Conservation (phyloP, 2,113 vertebrate species). For the Paramormyrops kingsleyae region DNA sequence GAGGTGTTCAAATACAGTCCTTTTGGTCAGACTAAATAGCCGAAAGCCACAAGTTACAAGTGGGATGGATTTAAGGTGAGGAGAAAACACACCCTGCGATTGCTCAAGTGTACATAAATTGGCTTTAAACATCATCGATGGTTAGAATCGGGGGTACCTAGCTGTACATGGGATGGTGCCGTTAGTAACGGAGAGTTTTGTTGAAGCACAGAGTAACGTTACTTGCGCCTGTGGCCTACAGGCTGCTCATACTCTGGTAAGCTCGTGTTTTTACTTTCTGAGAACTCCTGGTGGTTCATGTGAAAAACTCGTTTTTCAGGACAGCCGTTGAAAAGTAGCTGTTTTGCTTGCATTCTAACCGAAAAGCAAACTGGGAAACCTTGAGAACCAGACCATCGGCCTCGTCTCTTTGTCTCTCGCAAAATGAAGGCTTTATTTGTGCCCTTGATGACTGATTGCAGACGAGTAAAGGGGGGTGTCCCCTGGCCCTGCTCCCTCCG, state of each 20-base stretch:
- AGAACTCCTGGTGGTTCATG: neutral
- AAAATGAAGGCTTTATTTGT: neutral
- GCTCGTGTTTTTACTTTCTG: neutral
- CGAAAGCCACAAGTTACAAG: neutral
- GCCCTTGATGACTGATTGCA: neutral
- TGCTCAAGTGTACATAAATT: neutral
- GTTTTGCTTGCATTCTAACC: neutral
- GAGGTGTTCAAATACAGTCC: neutral
- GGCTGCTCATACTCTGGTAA: neutral
- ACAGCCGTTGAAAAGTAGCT: neutral
- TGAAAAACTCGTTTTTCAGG: neutral
- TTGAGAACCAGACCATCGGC: neutral
- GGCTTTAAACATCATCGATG: neutral
- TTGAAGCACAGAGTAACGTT: neutral
- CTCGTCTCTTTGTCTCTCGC: neutral
- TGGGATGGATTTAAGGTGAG: neutral
- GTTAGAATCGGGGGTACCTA: neutral
- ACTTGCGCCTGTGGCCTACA: neutral
- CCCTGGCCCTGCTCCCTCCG: neutral
- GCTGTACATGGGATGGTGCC: neutral
- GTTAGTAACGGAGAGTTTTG: neutral
- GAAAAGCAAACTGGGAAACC: neutral
- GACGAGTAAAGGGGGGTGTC: neutral
- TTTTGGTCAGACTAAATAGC: neutral
- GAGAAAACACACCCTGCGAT: neutral